Base-by-base conservation (phyloP, 92 coral and sea anemone genomes). In the Siderastrea radians region DNA sequence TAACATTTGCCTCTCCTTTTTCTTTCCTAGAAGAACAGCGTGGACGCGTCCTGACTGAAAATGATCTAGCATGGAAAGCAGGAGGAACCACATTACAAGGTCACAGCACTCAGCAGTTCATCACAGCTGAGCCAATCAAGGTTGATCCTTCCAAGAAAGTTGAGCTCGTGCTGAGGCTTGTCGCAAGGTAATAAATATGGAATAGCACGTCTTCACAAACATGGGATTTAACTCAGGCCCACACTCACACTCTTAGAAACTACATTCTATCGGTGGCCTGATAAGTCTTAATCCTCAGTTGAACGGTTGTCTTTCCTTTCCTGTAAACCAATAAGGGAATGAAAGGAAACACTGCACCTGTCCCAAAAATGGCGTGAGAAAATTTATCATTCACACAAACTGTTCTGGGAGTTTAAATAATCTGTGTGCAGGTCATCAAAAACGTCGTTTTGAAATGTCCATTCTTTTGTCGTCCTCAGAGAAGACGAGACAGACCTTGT, bases 11-110 rank as follows among this genome's bases (percentile, higher is more conserved):
- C 14, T 60, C 8, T 60, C 16, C 16, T 11, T 15, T 60, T 60
- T 1, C 0, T 60, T 9, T 4, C 16, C 14, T 15, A 60, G 0
- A 17, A 11, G 67, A 4, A 13, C 5, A 16, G 45, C 16, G 3
- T 13, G 19, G 47, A 6, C 64, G 78, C 13, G 13, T 53, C 44
- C 64, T 74, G 63, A 19, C 62, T 11, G 49, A 52, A 74, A 43
- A 9, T 1, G 78, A 85, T 66, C 90, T 73, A 4, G 59, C 78
- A 6, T 86, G 90, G 90, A 78, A 53, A 19, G 85, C 90, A 6
- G 90, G 90, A 2, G 90, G 78, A 16, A 86, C 90, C 45, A 86
- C 90, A 1, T 80, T 86, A 16, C 90, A 86, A 54, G 90, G 90
- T 1, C 6, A 68, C 69, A 86, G 90, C 46, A 49, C 54, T 4